Evolutionary conservation across 2,113 vertebrate species (phyloP), one percentile per base, ranked within the genome.

Genomic region (Galeopterus variegatus): DNA sequence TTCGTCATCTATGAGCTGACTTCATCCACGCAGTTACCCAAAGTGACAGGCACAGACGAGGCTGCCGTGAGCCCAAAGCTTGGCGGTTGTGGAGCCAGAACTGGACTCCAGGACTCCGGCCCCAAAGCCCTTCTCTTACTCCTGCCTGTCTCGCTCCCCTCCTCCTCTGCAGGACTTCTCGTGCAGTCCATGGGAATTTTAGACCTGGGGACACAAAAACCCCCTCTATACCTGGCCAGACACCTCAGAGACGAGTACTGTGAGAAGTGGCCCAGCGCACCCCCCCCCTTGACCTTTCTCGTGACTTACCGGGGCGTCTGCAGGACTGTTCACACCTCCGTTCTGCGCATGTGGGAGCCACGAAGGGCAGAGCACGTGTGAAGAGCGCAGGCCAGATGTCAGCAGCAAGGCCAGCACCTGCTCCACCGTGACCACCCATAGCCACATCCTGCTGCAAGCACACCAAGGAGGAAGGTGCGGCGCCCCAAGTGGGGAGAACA

Each of bases 251-350:
- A 28, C 2, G 3, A 31, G 13, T 24, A 23, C 1, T 9, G 14
- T 48, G 15, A 95, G 33, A 58, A 69, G 5, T 2, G 45, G 54
- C 18, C 18, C 8, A 1, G 2, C 6, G 2, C 12, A 11, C 5
- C n/a, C 5, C 5, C n/a, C 5, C 36, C 31, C 18, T 8, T 45
- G 62, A 52, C 26, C 23, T 50, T 14, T 19, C 69, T 24, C 60
- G 12, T 0, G 11, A 45, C 3, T 19, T 41, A 0, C 28, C 5
- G 2, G 41, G 21, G 41, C 41, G 41, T 41, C 3, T 3, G 41
- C 41, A 41, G 41, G 41, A 41, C 41, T 41, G 41, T 41, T 41
- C 19, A 0, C 8, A 1, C 8, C 6, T 88, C 88, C 8, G 14
- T 8, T 19, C 54, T 48, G 23, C 1, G 75, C 18, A 5, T 6